Percentiles rank a stretch among this genome's conserved stretches.
phyloP scores from a whole-genome alignment of 2,888 invertebrate genomes.

The Macropis europaea region DNA sequence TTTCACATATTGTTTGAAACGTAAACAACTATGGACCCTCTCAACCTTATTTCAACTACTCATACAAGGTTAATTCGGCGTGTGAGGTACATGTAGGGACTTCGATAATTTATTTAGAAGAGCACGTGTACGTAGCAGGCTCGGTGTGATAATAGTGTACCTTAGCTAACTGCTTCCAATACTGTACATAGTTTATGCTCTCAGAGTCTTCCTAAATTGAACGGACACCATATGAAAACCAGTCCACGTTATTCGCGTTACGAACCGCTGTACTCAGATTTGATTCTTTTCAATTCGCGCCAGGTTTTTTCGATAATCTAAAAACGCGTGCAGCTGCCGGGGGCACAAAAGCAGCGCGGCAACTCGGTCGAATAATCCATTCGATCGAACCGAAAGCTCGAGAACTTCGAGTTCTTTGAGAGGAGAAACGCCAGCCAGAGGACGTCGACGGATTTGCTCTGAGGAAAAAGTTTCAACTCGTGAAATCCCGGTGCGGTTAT shows the following conservation, averaged over 20 bases:
- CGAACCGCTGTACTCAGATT: not conserved
- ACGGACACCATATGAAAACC: too few relatives aligned
- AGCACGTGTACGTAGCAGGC: too few relatives aligned
- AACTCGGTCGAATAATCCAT: slow-evolving; percentile 54
- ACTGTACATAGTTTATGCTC: too few relatives aligned
- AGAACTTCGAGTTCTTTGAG: slow-evolving; percentile 43
- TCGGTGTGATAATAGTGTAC: too few relatives aligned
- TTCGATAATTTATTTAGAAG: too few relatives aligned
- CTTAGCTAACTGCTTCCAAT: too few relatives aligned
- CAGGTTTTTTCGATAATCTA: slow-evolving; percentile 29
- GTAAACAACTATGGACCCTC: too few relatives aligned
- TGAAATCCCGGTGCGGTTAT: slow-evolving; percentile 65
- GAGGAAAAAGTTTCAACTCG: slow-evolving; percentile 62
- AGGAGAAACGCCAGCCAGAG: slow-evolving; percentile 33
- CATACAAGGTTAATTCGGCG: too few relatives aligned
- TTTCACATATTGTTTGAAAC: too few relatives aligned
- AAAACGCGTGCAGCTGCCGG: slow-evolving; percentile 10
- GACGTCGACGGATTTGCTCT: slow-evolving; percentile 61
- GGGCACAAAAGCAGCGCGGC: slow-evolving; percentile 26
- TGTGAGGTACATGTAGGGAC: too few relatives aligned
- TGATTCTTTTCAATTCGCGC: slow-evolving; percentile 29
- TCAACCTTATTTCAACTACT: too few relatives aligned
- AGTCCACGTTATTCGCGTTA: not conserved
- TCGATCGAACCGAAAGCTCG: slow-evolving; percentile 51
- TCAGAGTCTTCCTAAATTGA: too few relatives aligned